A percentile compares a stretch with the other conserved stretches of the same genome.
Conservation (phyloP, 2,113 vertebrate species). For the Tiliqua scincoides region DNA sequence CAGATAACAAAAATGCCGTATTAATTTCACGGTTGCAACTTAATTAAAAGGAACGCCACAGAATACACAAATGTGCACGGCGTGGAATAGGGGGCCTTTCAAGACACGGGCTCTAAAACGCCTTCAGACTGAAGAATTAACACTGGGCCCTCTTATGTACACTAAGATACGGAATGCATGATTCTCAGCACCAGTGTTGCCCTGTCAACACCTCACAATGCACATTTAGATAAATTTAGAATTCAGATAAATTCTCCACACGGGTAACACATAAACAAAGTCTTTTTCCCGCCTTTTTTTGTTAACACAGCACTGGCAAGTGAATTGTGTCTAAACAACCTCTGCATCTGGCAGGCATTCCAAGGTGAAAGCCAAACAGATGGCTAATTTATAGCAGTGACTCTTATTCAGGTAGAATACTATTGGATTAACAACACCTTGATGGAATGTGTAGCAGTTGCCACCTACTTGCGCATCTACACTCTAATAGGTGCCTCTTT, state of each 20-base stretch:
- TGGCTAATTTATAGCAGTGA: slow-evolving; percentile 84
- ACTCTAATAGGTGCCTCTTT: slow-evolving; percentile 69
- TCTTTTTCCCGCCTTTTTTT: slow-evolving; percentile 36
- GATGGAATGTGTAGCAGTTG: slow-evolving; percentile 69
- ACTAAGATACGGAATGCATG: not conserved
- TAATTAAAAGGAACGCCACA: slow-evolving; percentile 69
- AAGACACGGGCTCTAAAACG: slow-evolving; percentile 26
- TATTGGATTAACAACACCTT: slow-evolving; percentile 78
- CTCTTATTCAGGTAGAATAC: slow-evolving; percentile 82
- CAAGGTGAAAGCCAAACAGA: slow-evolving; percentile 85
- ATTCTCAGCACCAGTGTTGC: not conserved
- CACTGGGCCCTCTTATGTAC: slow-evolving; percentile 33
- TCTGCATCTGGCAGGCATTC: slow-evolving; percentile 83
- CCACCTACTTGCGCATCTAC: slow-evolving; percentile 67
- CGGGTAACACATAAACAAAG: slow-evolving; percentile 50
- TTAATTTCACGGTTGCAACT: slow-evolving; percentile 61
- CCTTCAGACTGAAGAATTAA: slow-evolving; percentile 37
- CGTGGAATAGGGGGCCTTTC: slow-evolving; percentile 40
- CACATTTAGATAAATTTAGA: slow-evolving; percentile 8
- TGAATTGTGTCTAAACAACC: slow-evolving; percentile 75
- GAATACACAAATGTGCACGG: slow-evolving; percentile 48
- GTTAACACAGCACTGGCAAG: slow-evolving; percentile 70
- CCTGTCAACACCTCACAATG: not conserved
- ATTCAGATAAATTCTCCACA: slow-evolving; percentile 53
- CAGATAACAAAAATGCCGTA: slow-evolving; percentile 63